A percentile compares a stretch with the other conserved stretches of the same genome.
Conservation (phyloP, 2,888 invertebrate genomes). For the Imbricaverruca yamaguchii region DNA sequence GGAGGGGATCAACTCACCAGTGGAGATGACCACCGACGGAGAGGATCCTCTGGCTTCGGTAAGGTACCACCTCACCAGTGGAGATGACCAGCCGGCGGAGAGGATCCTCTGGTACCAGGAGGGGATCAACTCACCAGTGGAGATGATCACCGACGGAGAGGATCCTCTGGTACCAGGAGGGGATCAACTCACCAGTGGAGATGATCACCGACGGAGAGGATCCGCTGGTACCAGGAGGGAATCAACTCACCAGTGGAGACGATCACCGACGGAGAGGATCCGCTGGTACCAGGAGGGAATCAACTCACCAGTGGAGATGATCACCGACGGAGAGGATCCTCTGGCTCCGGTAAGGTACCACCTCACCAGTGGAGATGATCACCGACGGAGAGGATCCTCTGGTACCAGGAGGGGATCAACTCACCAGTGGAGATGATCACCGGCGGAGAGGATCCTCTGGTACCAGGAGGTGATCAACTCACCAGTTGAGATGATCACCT, state of each 20-base stretch:
- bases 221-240: neutral
- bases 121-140: constrained; percentile 50
- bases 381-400: too few relatives aligned
- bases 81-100: too few relatives aligned
- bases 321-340: too few relatives aligned
- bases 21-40: too few relatives aligned
- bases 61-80: too few relatives aligned
- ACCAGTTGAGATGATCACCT: neutral
- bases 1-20: too few relatives aligned
- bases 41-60: too few relatives aligned
- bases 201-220: neutral
- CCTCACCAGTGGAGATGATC: too few relatives aligned
- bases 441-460: constrained; percentile 44
- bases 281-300: too few relatives aligned
- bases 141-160: constrained; percentile 58
- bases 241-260: neutral
- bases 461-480: neutral
- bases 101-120: too few relatives aligned
- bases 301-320: too few relatives aligned
- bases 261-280: neutral
- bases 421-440: constrained; percentile 64
- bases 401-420: neutral
- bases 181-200: neutral
- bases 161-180: neutral
- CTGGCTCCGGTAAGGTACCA: neutral